Conservation (phyloP, 2,888 invertebrate genomes). For the Epinotia demarniana region DNA sequence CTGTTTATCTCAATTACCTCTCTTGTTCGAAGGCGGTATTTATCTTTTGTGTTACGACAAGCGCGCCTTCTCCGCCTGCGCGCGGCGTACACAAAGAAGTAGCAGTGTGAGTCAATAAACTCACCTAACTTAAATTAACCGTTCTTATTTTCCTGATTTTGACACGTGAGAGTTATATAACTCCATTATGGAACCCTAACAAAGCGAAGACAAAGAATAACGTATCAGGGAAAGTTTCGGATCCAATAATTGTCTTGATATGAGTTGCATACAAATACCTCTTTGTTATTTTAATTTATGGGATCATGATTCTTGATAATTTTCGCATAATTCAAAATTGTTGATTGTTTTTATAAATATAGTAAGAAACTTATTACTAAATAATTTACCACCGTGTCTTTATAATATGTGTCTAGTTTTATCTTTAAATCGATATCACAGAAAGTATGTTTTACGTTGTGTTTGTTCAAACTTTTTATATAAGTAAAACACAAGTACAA, state of each 20-base stretch:
- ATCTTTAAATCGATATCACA: background rate
- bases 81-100: slow-evolving; percentile 73
- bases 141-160: slow-evolving; percentile 72
- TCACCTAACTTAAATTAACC: slow-evolving; percentile 70
- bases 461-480: background rate
- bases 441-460: background rate
- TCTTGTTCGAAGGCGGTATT: slow-evolving; percentile 75
- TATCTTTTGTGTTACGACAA: slow-evolving; percentile 77
- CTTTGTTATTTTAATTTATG: slow-evolving; percentile 42
- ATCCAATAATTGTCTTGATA: slow-evolving; percentile 57
- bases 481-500: background rate
- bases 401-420: background rate
- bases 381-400: background rate
- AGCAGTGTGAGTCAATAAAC: slow-evolving; percentile 74
- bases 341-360: background rate
- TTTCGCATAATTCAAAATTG: slow-evolving; percentile 2
- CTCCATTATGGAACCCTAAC: slow-evolving; percentile 59
- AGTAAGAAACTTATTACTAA: background rate
- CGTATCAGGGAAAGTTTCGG: slow-evolving; percentile 54
- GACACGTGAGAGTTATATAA: slow-evolving; percentile 68
- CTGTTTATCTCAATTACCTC: slow-evolving; percentile 79
- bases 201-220: slow-evolving; percentile 54
- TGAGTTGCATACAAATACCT: slow-evolving; percentile 23
- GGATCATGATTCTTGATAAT: slow-evolving; percentile 14
- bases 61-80: slow-evolving; percentile 57